Evolutionary conservation across 2,113 vertebrate genomes (phyloP).

Genomic region (Formicarius rufipectus): DNA sequence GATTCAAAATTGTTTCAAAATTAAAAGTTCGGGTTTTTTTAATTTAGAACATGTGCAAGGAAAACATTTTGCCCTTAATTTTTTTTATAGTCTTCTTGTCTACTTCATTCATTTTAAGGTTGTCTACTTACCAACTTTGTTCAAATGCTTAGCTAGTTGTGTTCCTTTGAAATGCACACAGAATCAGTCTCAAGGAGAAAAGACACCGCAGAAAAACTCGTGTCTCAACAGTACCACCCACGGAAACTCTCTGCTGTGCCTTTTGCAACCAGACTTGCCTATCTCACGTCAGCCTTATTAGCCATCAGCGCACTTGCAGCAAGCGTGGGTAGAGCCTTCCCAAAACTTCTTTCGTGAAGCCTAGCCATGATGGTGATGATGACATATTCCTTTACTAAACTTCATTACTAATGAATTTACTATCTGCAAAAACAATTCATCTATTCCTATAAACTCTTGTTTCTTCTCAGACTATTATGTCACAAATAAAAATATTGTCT

Average conservation of each 20-base stretch:
- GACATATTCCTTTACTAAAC: neutral
- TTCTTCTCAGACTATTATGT: neutral
- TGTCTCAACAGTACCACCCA: too few species aligned
- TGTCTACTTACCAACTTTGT: neutral
- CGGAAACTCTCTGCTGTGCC: too few species aligned
- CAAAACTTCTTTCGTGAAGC: too few species aligned
- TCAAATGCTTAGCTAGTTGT: neutral
- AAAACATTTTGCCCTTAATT: neutral
- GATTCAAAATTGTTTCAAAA: neutral
- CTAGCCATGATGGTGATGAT: too few species aligned
- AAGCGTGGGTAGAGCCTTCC: too few species aligned
- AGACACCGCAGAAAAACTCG: too few species aligned
- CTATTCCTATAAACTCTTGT: neutral
- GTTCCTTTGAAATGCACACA: too few species aligned
- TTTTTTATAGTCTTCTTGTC: neutral
- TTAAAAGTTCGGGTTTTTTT: neutral
- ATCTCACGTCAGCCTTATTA: too few species aligned
- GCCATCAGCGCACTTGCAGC: too few species aligned
- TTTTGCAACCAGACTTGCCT: too few species aligned
- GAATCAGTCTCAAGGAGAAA: too few species aligned
- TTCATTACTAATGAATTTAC: neutral
- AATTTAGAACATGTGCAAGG: neutral
- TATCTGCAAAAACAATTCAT: neutral
- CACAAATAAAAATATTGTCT: neutral
- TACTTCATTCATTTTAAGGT: neutral